Base-by-base conservation (phyloP, 2,888 invertebrate species). In the Agonopterix subpropinquella region DNA sequence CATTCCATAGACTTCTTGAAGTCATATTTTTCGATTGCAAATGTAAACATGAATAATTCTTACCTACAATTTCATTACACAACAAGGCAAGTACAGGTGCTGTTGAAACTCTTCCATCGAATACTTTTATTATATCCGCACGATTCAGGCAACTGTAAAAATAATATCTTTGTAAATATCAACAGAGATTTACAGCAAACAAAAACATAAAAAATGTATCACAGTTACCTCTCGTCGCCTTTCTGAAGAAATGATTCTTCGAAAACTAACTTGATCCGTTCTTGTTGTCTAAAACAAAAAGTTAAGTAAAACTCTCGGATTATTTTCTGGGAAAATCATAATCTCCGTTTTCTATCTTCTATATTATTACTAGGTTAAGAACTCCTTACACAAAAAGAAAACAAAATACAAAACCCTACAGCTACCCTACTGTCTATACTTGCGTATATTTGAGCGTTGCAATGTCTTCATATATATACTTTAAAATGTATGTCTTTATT, bases 41-140 rank as follows among this genome's bases (percentile, higher is more conserved):
- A 5, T 13, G 28, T 28, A 28, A 28, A 28, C 5, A 39, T 39
- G 9, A n/a, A 9, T 2, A n/a, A 39, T 39, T 39, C 77, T 73
- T 72, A 88, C 89, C 89, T 62, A 92, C 85, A 58, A 92, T 90
- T 83, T 94, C 92, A 73, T 96, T 94, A 84, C 96, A 96, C 51
- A 96, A 89, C 59, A 96, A 92, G 53, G 93, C 92, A 67, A 96
- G 93, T 53, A 94, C 93, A 2, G 95, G 93, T 52, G 93, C 90
- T 57, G 90, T 87, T 13, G 92, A 89, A 56, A 91, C 91, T 73
- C 92, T 91, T 11, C 96, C 95, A 75, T 96, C 96, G 81, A 95
- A 94, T 49, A 96, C 93, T 73, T 94, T 94, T 69, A 96, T 92
- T 62, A 95, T 92, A 80, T 96, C 96, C 41, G 94, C 93, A 61